Base-by-base conservation (phyloP, 2,113 vertebrate genomes). In the Thamnaconus septentrionalis region DNA sequence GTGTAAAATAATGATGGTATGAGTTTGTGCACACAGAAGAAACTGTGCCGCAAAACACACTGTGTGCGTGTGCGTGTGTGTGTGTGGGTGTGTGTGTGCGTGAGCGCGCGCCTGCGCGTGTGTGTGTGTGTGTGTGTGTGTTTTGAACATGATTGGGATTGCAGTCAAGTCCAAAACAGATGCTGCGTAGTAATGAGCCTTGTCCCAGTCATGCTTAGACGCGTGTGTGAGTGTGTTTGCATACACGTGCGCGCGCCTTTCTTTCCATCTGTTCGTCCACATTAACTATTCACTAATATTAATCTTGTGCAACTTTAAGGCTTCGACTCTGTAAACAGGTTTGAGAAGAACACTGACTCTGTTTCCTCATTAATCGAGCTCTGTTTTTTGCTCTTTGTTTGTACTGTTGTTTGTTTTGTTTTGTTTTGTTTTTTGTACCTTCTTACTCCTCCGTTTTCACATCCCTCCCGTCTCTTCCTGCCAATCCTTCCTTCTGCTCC, bases 111-210 rank as follows among this genome's bases (percentile, higher is more conserved):
- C 18, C 1, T 1, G 31, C 40, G 42, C 41, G 53, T 63, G 68
- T 65, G 12, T 41, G 66, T 12, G 56, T 59, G 61, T 46, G 18
- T 62, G 39, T 50, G 9, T 55, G 8, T 50, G 50, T 56, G 66
- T 67, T 45, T 49, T 56, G 12, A 56, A 40, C 54, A 46, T 44
- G n/a, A 60, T 66, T 9, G 53, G 69, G 48, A 74, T 64, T 58
- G 49, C 61, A 71, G 55, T 65, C 49, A 11, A 61, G 65, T 42
- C 58, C 66, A 71, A 73, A 70, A 70, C 87, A 88, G 85, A 85
- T 85, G 84, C 69, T 81, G 3, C 59, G 70, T 73, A 66, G 71
- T 88, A 85, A 88, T 88, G 83, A 87, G 73, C 64, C 68, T 54
- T 48, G 31, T 74, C 76, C 55, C 64, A 55, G 9, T 41, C 12